These are phyloP conservation scores for Dryobota labecula DNA, from an alignment of 2,888 invertebrate species.

Conservation along the genomic window DNA sequence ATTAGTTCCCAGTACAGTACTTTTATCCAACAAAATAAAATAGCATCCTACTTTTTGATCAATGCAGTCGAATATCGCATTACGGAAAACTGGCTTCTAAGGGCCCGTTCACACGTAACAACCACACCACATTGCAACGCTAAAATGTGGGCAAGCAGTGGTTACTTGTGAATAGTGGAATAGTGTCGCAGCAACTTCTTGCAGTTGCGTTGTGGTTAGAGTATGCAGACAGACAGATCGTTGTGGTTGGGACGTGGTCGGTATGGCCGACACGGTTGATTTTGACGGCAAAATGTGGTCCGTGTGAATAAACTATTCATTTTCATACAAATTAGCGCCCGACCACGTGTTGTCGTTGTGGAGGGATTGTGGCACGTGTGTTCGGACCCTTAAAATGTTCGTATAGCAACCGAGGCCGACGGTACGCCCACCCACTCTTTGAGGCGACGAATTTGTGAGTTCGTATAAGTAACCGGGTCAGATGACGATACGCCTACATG, in stretches of 20 bases:
- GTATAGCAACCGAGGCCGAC: constrained; percentile 12
- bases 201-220: neutral
- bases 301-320: neutral
- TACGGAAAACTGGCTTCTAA: constrained; percentile 26
- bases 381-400: neutral
- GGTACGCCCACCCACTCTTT: constrained; percentile 29
- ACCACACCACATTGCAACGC: neutral
- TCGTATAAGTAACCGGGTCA: constrained; percentile 5
- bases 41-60: constrained; percentile 17
- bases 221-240: no score
- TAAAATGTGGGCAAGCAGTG: neutral
- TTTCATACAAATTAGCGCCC: neutral
- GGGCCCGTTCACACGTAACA: neutral
- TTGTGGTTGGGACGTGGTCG: neutral
- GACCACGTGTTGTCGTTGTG: neutral
- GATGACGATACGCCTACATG: constrained; percentile 18
- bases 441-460: constrained; percentile 8
- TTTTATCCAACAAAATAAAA: neutral
- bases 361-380: neutral
- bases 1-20: neutral
- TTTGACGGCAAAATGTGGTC: neutral
- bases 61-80: constrained; percentile 34
- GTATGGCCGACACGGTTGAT: neutral
- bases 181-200: neutral
- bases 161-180: neutral